Evolutionary conservation across 2,888 invertebrate genomes (phyloP).

Genomic region (Sarcophaga subvicina): DNA sequence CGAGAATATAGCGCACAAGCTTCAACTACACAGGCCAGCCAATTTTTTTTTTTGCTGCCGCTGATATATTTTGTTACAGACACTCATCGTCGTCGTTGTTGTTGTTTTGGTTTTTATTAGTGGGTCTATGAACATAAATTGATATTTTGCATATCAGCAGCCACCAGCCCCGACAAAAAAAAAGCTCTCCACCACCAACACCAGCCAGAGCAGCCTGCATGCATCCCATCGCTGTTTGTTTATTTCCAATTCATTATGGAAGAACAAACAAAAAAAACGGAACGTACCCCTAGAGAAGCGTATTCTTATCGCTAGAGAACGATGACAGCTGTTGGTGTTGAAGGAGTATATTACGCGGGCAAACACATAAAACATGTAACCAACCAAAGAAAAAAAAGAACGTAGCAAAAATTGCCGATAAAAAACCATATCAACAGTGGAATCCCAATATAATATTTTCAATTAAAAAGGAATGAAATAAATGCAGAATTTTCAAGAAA

Average conservation of each 20-base stretch:
- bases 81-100: constrained; percentile 17
- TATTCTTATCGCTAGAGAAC: constrained; percentile 43
- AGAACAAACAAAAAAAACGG: constrained; percentile 6
- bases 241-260: constrained; percentile 12
- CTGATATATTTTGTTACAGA: neutral
- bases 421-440: neutral
- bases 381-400: neutral
- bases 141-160: constrained; percentile 60
- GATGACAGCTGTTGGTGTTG: neutral
- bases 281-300: constrained; percentile 1
- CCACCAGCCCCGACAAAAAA: neutral
- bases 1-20: neutral
- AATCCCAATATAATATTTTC: neutral
- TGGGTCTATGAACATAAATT: constrained; percentile 58
- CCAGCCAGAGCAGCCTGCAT: constrained; percentile 10
- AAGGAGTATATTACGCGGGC: neutral
- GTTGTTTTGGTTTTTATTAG: constrained; percentile 43
- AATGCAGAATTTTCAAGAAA: too few species aligned
- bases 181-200: constrained; percentile 22
- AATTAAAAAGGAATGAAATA: too few species aligned
- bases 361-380: neutral
- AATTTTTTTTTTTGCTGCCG: constrained; percentile 5
- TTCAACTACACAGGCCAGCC: constrained; percentile 45
- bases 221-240: constrained; percentile 21
- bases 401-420: neutral